These are phyloP conservation scores for Mustela lutreola DNA, from an alignment of 2,113 vertebrate genomes.

Conservation along the genomic window DNA sequence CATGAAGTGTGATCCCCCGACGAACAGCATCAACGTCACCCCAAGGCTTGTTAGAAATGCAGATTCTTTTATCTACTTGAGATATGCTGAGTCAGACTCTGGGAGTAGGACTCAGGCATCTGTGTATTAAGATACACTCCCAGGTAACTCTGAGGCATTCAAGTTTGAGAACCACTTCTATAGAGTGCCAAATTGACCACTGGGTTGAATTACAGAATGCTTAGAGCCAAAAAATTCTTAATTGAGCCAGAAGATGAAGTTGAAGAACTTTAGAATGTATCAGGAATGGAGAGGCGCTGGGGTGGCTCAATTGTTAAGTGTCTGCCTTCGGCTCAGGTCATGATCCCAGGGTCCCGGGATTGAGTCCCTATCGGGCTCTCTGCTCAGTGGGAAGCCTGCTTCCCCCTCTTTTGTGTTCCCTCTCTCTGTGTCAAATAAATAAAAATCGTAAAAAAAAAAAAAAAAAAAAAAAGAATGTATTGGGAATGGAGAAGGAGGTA, in stretches of 20 bases:
- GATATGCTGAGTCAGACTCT: neutral
- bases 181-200: neutral
- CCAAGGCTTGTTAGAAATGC: neutral
- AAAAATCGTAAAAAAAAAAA: no score
- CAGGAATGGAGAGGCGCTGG: neutral
- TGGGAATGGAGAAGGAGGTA: neutral
- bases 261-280: neutral
- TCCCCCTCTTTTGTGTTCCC: no score
- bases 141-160: neutral
- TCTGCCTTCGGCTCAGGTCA: no score
- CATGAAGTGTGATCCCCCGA: neutral
- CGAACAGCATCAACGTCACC: neutral
- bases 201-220: neutral
- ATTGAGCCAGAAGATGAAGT: neutral
- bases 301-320: no score
- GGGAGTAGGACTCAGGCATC: neutral
- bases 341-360: no score
- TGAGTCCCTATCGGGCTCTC: no score
- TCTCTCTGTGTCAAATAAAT: no score
- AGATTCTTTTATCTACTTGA: neutral
- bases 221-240: neutral
- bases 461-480: neutral
- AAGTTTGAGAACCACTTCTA: neutral
- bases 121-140: neutral
- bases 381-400: no score